phyloP scores from a whole-genome alignment of 2,113 vertebrate genomes.

The Myiozetetes cayanensis region DNA sequence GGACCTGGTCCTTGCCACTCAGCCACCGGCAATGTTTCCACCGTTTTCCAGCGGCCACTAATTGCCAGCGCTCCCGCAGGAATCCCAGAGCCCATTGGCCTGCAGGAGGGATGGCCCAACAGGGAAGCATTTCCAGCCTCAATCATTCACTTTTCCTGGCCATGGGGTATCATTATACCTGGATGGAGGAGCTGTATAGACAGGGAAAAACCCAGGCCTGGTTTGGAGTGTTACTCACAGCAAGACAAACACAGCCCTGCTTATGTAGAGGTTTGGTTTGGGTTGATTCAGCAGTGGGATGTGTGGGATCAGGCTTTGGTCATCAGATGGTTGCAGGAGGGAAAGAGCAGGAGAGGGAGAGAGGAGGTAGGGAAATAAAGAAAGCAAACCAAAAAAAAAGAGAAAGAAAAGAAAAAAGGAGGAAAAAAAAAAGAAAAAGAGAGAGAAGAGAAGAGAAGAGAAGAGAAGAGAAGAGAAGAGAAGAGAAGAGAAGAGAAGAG shows the following conservation, averaged over 20 bases:
- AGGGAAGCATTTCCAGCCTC: background rate
- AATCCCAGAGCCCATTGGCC: background rate
- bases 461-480: fast-evolving
- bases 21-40: fast-evolving
- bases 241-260: background rate
- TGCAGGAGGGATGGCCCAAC: background rate
- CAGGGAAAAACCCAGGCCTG: background rate
- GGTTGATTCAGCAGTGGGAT: background rate
- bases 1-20: background rate
- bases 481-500: fast-evolving
- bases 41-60: background rate
- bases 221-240: background rate
- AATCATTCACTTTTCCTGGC: background rate
- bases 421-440: fast-evolving
- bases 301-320: background rate
- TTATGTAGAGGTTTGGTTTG: background rate
- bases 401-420: background rate
- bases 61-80: background rate
- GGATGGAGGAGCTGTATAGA: background rate
- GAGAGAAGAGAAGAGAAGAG: fast-evolving
- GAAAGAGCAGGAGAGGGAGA: background rate
- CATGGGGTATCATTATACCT: fast-evolving
- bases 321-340: background rate
- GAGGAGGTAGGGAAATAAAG: fast-evolving
- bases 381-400: too few species aligned